Evolutionary conservation across 2,797 vertebrate genomes (phyloP), one percentile per base, ranked within the genome.

Genomic region (Phoeniculus purpureus): DNA sequence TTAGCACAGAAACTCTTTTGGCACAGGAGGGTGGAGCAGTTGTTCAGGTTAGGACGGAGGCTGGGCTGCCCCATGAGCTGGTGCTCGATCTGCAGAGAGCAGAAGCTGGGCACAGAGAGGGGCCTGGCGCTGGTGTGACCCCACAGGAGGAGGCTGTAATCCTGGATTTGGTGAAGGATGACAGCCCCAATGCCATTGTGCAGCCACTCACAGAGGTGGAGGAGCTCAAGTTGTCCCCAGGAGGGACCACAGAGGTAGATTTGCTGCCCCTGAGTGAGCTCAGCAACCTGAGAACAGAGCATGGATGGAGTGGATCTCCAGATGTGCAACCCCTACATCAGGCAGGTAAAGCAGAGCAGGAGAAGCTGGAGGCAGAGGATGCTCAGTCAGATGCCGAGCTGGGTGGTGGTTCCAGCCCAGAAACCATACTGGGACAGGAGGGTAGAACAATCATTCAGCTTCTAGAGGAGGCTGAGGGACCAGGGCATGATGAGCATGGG

Each of bases 381-480:
- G 1, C 43, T 7, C 8, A 2, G 59, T 26, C 27, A 73, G 59
- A 50, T 9, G 3, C 1, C 1, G 9, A 56, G 85, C 43, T 48
- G 26, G 0, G 0, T 37, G 55, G 6, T 8, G 37, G 2, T 68
- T 1, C 2, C n/a, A 18, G 37, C 20, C 10, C 13, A 37, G 55
- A n/a, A 72, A 3, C 2, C 7, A 13, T 5, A 0, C 1, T 2
- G 15, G 52, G 14, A 45, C 4, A 15, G 6, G 25, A 2, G 25
- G 6, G 1, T 1, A 1, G 8, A 3, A 5, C 26, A 52, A 21
- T 12, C 4, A 0, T 2, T 0, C 18, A 22, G 18, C 60, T 47
- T 1, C 0, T 0, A 43, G 59, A 79, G 32, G 54, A 66, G 37
- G 45, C 52, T 55, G 27, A 55, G 52, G 27, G 10, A 19, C 27